Percentiles rank a stretch among this genome's conserved stretches.
Evolutionary conservation across 2,797 vertebrate genomes (phyloP).

Genomic region (Anableps anableps): DNA sequence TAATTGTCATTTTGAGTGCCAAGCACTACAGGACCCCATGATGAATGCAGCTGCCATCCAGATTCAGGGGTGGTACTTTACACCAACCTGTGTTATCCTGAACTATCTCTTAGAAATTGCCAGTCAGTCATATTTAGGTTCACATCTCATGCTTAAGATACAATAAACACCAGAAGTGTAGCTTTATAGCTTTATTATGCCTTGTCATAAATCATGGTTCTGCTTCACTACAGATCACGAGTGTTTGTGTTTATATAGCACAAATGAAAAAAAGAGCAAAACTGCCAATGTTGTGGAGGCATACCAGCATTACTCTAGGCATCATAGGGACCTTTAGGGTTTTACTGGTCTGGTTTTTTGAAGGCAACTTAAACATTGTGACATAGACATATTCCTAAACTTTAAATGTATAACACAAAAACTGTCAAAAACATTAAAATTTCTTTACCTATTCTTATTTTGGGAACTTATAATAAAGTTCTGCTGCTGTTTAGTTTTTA

Average conservation of each 20-base stretch:
- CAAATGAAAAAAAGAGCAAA: background rate
- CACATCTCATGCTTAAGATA: background rate
- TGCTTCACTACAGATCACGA: background rate
- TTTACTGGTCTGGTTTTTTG: background rate
- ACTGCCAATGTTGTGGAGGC: background rate
- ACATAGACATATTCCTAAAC: too few species aligned
- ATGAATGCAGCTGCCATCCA: background rate
- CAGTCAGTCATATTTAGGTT: background rate
- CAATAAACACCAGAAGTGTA: background rate
- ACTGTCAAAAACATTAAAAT: too few species aligned
- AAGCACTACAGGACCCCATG: too few species aligned
- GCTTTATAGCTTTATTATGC: background rate
- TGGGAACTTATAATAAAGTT: too few species aligned
- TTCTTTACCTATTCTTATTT: too few species aligned
- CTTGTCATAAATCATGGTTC: background rate
- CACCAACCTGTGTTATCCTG: background rate
- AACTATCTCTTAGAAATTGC: background rate
- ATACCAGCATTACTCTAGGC: background rate
- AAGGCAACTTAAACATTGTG: too few species aligned
- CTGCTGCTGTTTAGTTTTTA: too few species aligned
- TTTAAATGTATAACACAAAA: too few species aligned
- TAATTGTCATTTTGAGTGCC: too few species aligned
- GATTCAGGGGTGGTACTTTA: background rate
- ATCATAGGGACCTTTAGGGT: background rate
- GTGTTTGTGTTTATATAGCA: background rate